Evolutionary conservation across 2,113 vertebrate genomes (phyloP).

Genomic region (Alligator mississippiensis): DNA sequence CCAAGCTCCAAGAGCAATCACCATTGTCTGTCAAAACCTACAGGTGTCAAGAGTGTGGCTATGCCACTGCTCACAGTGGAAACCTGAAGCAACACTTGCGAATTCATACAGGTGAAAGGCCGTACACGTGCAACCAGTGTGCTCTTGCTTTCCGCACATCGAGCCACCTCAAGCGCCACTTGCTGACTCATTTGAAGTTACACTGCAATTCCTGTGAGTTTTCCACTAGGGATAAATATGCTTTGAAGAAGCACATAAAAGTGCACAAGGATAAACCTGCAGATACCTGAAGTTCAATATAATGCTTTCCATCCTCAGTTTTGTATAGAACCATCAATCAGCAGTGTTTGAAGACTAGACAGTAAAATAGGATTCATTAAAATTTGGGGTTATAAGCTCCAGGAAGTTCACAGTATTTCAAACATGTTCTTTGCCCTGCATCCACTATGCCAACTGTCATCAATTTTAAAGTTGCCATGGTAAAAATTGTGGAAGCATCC

Average conservation of each 20-base stretch:
- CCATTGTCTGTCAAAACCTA: conserved; percentile 20
- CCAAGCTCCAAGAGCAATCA: not conserved
- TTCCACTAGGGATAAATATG: not conserved
- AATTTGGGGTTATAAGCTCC: rapidly evolving
- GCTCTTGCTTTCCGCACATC: conserved; percentile 51
- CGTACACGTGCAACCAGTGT: conserved; percentile 27
- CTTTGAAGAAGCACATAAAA: conserved; percentile 7
- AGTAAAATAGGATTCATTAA: not conserved
- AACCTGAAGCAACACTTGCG: conserved; percentile 58
- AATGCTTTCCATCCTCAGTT: not conserved
- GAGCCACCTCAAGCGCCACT: conserved; percentile 66
- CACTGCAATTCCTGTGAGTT: conserved; percentile 24
- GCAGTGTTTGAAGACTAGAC: not conserved
- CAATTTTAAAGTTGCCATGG: rapidly evolving
- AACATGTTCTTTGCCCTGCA: rapidly evolving
- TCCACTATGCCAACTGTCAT: not conserved
- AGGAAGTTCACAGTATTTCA: not conserved
- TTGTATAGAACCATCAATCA: not conserved
- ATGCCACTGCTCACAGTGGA: conserved; percentile 3
- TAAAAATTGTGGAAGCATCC: not conserved
- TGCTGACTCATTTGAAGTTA: conserved; percentile 25
- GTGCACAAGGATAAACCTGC: not conserved
- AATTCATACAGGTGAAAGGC: conserved; percentile 65
- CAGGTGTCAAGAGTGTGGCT: conserved; percentile 56
- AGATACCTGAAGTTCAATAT: not conserved